Base-by-base conservation (phyloP, 2,113 vertebrate species). In the Megalops atlanticus region DNA sequence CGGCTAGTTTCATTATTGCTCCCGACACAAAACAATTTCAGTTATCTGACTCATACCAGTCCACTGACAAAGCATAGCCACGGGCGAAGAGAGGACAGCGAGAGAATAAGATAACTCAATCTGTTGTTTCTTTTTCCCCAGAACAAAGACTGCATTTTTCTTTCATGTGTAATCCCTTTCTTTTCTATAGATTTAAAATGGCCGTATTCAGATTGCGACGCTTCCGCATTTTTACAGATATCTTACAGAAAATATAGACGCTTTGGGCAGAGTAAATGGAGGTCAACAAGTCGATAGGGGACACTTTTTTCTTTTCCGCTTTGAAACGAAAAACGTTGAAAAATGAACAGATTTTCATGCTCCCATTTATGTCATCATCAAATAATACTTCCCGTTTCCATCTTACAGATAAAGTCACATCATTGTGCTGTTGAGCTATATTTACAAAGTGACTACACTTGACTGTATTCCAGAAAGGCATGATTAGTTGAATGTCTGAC, bases 141-240 rank as follows among this genome's bases (percentile, higher is more conserved):
- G 79, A 85, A 90, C 87, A 90, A 90, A 89, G 82, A 47, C 80
- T n/a, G 47, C 74, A 38, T 35, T 75, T 58, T 24, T 80, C 54
- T 24, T 64, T 58, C 6, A 1, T 36, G 58, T 64, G 24, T 64
- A 64, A 64, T 64, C 58, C n/a, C 58, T 64, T 64, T n/a, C 24
- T 24, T 31, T n/a, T 64, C n/a, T 31, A 15, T 64, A 2, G 58
- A 5, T 5, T 64, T 64, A 31, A 64, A 64, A 64, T 11, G 58
- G n/a, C 12, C 3, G 58, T 64, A n/a, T 64, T 64, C 24, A 64
- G 58, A 64, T 64, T 64, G 58, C 2, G 2, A 11, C 58, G 58
- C 24, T 27, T 31, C 2, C 58, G 11, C 52, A 58, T 10, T 31
- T 64, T 64, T 31, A 27, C 58, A 27, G 58, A 11, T 64, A 24